A percentile compares a stretch with the other conserved stretches of the same genome.
phyloP scores from a whole-genome alignment of 2,888 invertebrate species.

The Ommatoiulus sabulosus region DNA sequence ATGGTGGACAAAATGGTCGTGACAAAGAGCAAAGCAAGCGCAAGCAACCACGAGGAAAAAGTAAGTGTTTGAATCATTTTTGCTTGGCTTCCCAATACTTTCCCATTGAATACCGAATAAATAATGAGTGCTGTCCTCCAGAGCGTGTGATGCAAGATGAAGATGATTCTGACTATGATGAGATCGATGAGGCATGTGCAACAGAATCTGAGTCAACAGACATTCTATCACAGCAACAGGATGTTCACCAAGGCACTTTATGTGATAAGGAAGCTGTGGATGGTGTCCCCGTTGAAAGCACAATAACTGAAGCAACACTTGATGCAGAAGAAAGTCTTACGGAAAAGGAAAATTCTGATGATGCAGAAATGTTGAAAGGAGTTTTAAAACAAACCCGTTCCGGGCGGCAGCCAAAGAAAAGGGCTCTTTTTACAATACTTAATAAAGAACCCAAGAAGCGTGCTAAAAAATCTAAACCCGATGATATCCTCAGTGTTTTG shows the following conservation, averaged over 20 bases:
- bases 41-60: background rate
- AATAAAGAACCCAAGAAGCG: slow-evolving; percentile 24
- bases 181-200: background rate
- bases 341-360: background rate
- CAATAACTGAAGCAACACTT: background rate
- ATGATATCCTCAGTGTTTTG: background rate
- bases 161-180: slow-evolving; percentile 46
- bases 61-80: background rate
- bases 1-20: background rate
- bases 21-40: background rate
- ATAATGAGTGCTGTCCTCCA: background rate
- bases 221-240: background rate
- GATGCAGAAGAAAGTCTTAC: background rate
- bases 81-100: background rate
- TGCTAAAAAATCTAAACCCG: slow-evolving; percentile 1
- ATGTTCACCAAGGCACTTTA: background rate
- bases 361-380: slow-evolving; percentile 44
- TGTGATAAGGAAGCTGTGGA: background rate
- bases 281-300: background rate
- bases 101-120: background rate
- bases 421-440: background rate
- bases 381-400: slow-evolving; percentile 54
- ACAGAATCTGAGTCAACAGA: background rate
- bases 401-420: slow-evolving; percentile 52
- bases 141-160: slow-evolving; percentile 32